Percentiles rank a stretch among this genome's conserved stretches.
Evolutionary conservation across 2,888 invertebrate species (phyloP).

Genomic region (Euzophera pinguis): DNA sequence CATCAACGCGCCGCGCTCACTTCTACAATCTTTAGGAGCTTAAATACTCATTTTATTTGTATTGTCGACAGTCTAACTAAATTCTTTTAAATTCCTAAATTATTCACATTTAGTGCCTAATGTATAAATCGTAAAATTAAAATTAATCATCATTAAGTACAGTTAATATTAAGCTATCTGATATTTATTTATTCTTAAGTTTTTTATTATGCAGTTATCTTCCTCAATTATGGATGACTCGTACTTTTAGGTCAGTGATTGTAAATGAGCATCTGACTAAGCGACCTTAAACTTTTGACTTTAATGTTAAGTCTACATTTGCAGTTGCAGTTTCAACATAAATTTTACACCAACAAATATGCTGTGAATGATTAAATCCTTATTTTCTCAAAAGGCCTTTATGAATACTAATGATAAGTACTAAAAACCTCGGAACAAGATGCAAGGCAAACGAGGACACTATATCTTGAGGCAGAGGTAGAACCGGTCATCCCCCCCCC

Average conservation of each 20-base stretch:
- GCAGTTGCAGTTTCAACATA: no score
- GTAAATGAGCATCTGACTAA: neutral
- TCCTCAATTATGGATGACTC: neutral
- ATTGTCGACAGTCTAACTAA: no score
- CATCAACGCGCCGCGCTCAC: conserved; percentile 62
- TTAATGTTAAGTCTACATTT: neutral
- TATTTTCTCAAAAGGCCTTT: neutral
- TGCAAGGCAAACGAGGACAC: conserved; percentile 60
- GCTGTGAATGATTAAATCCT: neutral
- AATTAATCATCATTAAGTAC: no score
- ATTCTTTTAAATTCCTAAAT: no score
- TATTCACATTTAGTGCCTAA: no score
- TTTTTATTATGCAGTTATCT: neutral
- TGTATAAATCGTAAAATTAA: no score
- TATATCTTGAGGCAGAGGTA: conserved; percentile 47
- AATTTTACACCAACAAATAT: neutral
- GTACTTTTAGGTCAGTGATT: neutral
- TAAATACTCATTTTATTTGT: no score
- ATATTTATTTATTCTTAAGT: neutral
- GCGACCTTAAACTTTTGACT: conserved; percentile 3
- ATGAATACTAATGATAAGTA: neutral
- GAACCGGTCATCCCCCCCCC: conserved; percentile 44
- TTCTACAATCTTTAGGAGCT: neutral
- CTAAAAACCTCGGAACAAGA: conserved; percentile 29
- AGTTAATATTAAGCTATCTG: no score